Percentiles rank a stretch among this genome's conserved stretches.
Conservation (phyloP, 2,113 vertebrate species). For the Xiphorhynchus elegans region DNA sequence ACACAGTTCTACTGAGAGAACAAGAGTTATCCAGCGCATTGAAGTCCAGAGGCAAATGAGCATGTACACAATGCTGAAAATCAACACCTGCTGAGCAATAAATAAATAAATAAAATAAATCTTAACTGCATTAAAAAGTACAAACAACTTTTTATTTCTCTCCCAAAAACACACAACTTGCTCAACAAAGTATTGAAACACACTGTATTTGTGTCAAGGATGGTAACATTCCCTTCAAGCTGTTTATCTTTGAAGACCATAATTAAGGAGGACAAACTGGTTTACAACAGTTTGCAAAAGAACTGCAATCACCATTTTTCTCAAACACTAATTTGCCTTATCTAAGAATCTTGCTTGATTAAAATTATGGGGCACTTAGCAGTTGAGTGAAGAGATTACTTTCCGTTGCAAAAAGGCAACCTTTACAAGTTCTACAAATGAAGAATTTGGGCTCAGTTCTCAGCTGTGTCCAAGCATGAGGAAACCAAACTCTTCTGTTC, state of each 20-base stretch:
- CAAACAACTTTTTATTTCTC: neutral
- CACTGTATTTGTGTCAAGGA: slow-evolving; percentile 25
- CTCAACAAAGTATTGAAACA: slow-evolving; percentile 13
- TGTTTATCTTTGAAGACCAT: slow-evolving; percentile 30
- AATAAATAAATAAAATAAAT: neutral
- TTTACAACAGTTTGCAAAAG: slow-evolving; percentile 32
- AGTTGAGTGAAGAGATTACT: slow-evolving; percentile 31
- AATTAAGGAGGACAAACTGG: slow-evolving; percentile 56
- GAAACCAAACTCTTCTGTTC: neutral
- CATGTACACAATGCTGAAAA: neutral
- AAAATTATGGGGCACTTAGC: slow-evolving; percentile 37
- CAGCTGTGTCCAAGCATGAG: neutral
- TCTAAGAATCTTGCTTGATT: slow-evolving; percentile 13
- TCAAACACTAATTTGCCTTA: slow-evolving; percentile 33
- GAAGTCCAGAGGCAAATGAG: neutral
- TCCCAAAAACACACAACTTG: neutral
- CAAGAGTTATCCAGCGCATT: neutral
- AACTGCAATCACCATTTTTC: slow-evolving; percentile 17
- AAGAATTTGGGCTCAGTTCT: neutral
- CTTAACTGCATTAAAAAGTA: neutral
- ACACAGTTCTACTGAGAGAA: neutral
- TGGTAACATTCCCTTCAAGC: slow-evolving; percentile 25
- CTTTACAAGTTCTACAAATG: neutral
- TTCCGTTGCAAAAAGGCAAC: slow-evolving; percentile 19
- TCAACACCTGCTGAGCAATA: neutral